phyloP scores from a whole-genome alignment of 2,113 vertebrate genomes.

The Oxyruncus cristatus region DNA sequence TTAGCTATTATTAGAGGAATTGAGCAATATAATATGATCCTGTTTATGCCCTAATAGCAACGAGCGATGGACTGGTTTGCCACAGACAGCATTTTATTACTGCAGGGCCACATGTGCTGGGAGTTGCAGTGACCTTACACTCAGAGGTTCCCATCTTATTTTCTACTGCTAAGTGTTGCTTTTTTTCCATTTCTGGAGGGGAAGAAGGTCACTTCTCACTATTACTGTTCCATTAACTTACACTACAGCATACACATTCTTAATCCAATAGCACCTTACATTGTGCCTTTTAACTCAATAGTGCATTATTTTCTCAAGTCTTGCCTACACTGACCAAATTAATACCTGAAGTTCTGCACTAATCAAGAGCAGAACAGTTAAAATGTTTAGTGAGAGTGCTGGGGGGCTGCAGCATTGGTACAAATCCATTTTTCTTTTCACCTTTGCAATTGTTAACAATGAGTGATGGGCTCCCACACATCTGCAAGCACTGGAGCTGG shows the following conservation, averaged over 20 bases:
- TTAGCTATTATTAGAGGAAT: conserved; percentile 17
- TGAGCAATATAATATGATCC: not conserved
- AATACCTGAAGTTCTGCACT: conserved; percentile 9
- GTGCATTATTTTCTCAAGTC: conserved; percentile 18
- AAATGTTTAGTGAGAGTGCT: not conserved
- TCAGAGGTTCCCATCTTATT: conserved; percentile 63
- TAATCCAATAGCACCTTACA: conserved; percentile 42
- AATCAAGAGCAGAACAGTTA: not conserved
- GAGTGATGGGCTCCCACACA: not conserved
- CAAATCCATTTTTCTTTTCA: not conserved
- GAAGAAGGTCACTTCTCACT: conserved; percentile 64
- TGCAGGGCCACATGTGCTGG: conserved; percentile 33
- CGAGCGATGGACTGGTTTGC: not conserved
- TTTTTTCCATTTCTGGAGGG: conserved; percentile 64
- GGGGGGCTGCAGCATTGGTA: not conserved
- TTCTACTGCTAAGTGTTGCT: conserved; percentile 60
- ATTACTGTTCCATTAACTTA: conserved; percentile 66
- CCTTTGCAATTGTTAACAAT: not conserved
- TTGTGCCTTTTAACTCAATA: conserved; percentile 27
- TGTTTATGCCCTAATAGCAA: not conserved
- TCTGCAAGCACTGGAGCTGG: not conserved
- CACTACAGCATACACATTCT: conserved; percentile 30
- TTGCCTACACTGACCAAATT: conserved; percentile 4
- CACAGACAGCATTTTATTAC: conserved; percentile 55
- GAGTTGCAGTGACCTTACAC: conserved; percentile 47